Percentiles rank a stretch among this genome's conserved stretches.
These are phyloP conservation scores for Nesidiocoris tenuis DNA, from an alignment of 2,888 invertebrate genomes.

Conservation along the genomic window DNA sequence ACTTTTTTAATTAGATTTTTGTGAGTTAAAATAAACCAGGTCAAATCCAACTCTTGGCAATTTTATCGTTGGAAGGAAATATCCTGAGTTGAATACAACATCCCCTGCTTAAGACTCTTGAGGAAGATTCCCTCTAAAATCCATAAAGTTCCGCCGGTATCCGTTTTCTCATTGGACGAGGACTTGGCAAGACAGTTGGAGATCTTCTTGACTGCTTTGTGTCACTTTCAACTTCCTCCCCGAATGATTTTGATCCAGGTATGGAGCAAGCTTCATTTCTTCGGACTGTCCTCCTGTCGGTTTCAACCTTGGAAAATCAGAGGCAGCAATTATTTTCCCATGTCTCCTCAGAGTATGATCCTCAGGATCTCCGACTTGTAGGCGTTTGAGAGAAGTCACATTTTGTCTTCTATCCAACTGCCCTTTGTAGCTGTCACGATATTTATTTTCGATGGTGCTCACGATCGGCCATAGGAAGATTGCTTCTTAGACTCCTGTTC, in stretches of 20 bases:
- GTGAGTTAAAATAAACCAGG: too few species aligned
- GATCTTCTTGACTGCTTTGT: neutral
- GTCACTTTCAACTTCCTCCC: neutral
- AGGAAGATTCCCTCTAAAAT: too few species aligned
- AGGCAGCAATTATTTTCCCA: neutral
- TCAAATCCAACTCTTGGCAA: too few species aligned
- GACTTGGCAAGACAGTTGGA: neutral
- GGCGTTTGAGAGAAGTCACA: neutral
- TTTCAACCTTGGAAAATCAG: neutral
- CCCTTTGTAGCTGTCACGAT: neutral
- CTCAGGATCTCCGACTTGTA: neutral
- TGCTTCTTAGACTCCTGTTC: neutral
- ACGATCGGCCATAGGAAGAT: neutral
- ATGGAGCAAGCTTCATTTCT: neutral
- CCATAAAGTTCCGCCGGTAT: too few species aligned
- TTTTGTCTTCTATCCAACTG: neutral
- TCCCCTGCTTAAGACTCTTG: neutral
- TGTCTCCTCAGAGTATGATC: neutral
- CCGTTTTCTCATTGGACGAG: neutral
- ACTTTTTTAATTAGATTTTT: too few species aligned
- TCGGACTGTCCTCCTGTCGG: neutral
- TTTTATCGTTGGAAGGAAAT: too few species aligned
- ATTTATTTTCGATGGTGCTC: neutral
- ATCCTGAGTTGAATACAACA: neutral
- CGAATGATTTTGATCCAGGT: neutral